These are phyloP conservation scores for Eremobia ochroleuca DNA, from an alignment of 2,888 invertebrate genomes.

Conservation along the genomic window DNA sequence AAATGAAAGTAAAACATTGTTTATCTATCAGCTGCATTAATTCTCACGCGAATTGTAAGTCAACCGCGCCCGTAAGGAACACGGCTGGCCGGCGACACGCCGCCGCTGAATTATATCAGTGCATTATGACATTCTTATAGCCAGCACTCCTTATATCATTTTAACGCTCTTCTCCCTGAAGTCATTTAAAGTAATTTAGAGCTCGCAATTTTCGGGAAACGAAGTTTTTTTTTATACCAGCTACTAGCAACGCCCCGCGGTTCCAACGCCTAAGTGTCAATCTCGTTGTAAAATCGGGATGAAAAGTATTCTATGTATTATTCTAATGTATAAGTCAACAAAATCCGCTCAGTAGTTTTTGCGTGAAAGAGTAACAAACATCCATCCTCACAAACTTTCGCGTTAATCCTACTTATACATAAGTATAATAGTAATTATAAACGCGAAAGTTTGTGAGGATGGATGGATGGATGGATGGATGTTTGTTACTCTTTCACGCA, in stretches of 20 bases:
- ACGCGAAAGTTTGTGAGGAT: too few species aligned
- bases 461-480: too few species aligned
- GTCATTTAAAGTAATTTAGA: slow-evolving; percentile 50
- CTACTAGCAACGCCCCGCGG: not conserved
- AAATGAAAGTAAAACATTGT: slow-evolving; percentile 57
- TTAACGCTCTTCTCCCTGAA: slow-evolving; percentile 37
- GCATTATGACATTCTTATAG: slow-evolving; percentile 45
- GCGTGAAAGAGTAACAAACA: too few species aligned
- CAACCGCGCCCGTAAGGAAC: slow-evolving; percentile 25
- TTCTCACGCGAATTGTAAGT: slow-evolving; percentile 61
- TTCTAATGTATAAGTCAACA: too few species aligned
- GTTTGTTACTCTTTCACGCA: too few species aligned
- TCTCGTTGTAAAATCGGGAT: too few species aligned
- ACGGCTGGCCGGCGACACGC: slow-evolving; percentile 15
- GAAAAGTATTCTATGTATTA: too few species aligned
- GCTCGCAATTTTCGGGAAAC: slow-evolving; percentile 25
- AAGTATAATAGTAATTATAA: too few species aligned
- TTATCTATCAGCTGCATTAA: slow-evolving; percentile 55
- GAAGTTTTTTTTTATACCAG: slow-evolving; percentile 11
- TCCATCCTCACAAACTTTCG: too few species aligned
- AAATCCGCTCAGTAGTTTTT: too few species aligned
- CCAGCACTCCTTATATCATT: slow-evolving; percentile 47
- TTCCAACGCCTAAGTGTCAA: too few species aligned
- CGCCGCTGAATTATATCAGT: slow-evolving; percentile 39
- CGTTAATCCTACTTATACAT: too few species aligned